These are phyloP conservation scores for Solea solea DNA, from an alignment of 2,113 vertebrate genomes.

Conservation along the genomic window DNA sequence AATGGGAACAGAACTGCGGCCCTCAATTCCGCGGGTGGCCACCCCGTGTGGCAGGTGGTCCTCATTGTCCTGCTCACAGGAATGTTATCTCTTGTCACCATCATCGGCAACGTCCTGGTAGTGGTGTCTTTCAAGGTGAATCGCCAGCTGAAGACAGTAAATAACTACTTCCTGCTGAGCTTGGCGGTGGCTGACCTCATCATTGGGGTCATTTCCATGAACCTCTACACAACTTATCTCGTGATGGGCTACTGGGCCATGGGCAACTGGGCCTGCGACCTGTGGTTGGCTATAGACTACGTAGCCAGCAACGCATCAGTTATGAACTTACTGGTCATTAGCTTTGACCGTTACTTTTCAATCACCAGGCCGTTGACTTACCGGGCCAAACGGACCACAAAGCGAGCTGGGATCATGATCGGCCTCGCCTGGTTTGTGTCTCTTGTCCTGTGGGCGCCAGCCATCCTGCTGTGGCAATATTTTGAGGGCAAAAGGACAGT, in stretches of 20 bases:
- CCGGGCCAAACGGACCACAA: slow-evolving; percentile 95
- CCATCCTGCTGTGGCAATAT: slow-evolving; percentile 97
- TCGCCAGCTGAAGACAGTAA: slow-evolving; percentile 97
- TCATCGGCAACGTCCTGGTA: slow-evolving; percentile 96
- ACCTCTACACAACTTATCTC: slow-evolving; percentile 94
- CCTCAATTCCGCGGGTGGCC: slow-evolving; percentile 85
- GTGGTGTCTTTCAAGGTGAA: slow-evolving; percentile 98
- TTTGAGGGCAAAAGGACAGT: slow-evolving; percentile 94
- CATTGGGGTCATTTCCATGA: slow-evolving; percentile 98
- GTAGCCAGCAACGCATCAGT: slow-evolving; percentile 97
- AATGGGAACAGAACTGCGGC: slow-evolving; percentile 50
- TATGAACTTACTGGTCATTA: slow-evolving; percentile 98
- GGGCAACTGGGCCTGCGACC: slow-evolving; percentile 93
- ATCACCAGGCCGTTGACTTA: slow-evolving; percentile 96
- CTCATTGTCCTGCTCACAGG: slow-evolving; percentile 92
- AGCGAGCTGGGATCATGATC: slow-evolving; percentile 93
- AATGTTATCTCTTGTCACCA: slow-evolving; percentile 90
- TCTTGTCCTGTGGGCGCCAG: slow-evolving; percentile 95
- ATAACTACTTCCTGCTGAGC: slow-evolving; percentile 97
- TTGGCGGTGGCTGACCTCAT: slow-evolving; percentile 96
- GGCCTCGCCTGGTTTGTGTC: slow-evolving; percentile 97
- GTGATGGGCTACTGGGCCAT: slow-evolving; percentile 95
- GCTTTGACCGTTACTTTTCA: slow-evolving; percentile 98
- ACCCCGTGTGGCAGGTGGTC: slow-evolving; percentile 92
- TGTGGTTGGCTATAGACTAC: slow-evolving; percentile 96